Conservation (phyloP, 2,113 vertebrate species). For the Tragulus kanchil region DNA sequence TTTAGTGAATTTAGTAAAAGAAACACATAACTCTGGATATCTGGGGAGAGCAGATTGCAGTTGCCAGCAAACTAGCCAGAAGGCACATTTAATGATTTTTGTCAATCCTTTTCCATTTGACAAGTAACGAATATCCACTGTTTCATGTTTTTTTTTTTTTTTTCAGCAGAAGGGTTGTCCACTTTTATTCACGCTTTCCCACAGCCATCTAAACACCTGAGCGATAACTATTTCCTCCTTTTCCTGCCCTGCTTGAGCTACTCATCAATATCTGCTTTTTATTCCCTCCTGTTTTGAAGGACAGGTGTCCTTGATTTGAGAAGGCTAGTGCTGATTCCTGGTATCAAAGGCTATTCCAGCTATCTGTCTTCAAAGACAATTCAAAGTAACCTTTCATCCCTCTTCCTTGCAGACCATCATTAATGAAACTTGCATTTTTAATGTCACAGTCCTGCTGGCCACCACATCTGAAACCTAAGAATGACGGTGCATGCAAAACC, state of each 20-base stretch:
- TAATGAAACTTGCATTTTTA: slow-evolving; percentile 79
- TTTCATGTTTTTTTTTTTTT: slow-evolving; percentile 24
- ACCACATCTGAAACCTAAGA: slow-evolving; percentile 56
- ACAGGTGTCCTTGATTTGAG: slow-evolving; percentile 68
- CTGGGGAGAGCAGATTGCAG: slow-evolving; percentile 75
- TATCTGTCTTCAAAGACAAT: slow-evolving; percentile 70
- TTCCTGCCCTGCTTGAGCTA: slow-evolving; percentile 60
- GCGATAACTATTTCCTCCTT: slow-evolving; percentile 27
- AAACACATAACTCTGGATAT: slow-evolving; percentile 57
- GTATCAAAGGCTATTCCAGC: slow-evolving; percentile 66
- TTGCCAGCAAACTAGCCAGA: slow-evolving; percentile 77
- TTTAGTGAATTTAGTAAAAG: slow-evolving; percentile 69
- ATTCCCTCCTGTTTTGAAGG: slow-evolving; percentile 45
- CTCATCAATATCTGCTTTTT: slow-evolving; percentile 61
- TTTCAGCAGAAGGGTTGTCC: not conserved
- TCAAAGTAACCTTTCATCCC: slow-evolving; percentile 79
- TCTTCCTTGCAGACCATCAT: slow-evolving; percentile 70
- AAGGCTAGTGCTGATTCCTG: slow-evolving; percentile 29
- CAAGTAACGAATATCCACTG: slow-evolving; percentile 68
- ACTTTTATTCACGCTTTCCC: slow-evolving; percentile 49
- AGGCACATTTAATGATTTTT: slow-evolving; percentile 71
- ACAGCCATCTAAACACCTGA: slow-evolving; percentile 37
- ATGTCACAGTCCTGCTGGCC: slow-evolving; percentile 69
- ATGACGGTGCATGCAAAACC: slow-evolving; percentile 53
- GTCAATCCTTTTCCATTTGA: slow-evolving; percentile 63